Evolutionary conservation across 2,888 invertebrate species (phyloP), one percentile per base, ranked within the genome.

Genomic region (Dascillus cervinus): DNA sequence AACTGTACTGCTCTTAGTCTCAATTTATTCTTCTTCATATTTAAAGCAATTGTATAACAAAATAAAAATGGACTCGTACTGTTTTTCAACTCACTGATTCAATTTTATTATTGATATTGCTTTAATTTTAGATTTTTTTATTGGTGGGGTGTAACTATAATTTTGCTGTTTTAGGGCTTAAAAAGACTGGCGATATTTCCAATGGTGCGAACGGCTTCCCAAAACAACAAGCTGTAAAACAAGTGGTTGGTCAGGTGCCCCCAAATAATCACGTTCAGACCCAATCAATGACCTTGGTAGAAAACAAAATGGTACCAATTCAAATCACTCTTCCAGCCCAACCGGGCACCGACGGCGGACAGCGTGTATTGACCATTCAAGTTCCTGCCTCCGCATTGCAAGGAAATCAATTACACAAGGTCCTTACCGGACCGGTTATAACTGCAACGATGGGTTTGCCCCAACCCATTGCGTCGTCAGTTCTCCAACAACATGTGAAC

Each of bases 391-490:
- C 86, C 6, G 87, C 88, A 13, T 70, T 90, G 29, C 63, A 65
- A 67, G 75, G 71, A 32, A 72, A 75, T 52, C 73, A 73, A 43
- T 52, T 75, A 41, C 77, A 74, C 41, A 67, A 79, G 60, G 82
- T 89, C 31, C 70, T 90, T 40, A 88, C 89, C 20, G 87, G 88
- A 20, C 86, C 90, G 29, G 80, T 91, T 28, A 89, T 91, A 43
- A 83, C 88, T 49, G 89, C 91, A 3, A 88, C 91, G 17, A 84
- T 91, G 75, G 81, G 84, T 49, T 71, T 92, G 52, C 91, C 92
- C 12, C 78, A 82, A 39, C 76, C 78, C 11, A 64, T 88, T 52
- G 89, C 90, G 12, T 82, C 87, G 1, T 79, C 84, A 2, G 71
- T 89, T 39, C 66, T 91, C n/a, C 90, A 90, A 53, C 86, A 88